Base-by-base conservation (phyloP, 1,140 invertebrate genomes). In the Drosophila sproati region DNA sequence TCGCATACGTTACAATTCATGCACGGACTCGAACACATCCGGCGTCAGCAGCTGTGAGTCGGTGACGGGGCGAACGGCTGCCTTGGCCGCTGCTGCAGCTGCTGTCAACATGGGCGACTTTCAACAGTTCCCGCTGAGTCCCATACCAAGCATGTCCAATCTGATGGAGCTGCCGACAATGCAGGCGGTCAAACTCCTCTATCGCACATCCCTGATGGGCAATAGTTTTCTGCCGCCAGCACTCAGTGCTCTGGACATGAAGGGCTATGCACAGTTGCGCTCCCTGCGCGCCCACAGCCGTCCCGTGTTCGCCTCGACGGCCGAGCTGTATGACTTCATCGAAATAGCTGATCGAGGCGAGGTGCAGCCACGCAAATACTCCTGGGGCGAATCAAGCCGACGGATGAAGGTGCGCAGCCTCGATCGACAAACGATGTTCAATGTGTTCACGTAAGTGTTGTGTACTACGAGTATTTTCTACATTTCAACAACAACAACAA, bases 231-330 rank as follows among this genome's bases (percentile, higher is more conserved):
- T 82, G 8, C 71, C 52, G 6, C 74, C 80, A 6, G 57, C 81
- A 1, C 75, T 90, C 35, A 96, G 95, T 82, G 95, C 96, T 77
- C 94, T 96, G 93, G 96, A 96, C 91, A 94, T 96, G 72, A 93
- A 96, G 43, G 97, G 97, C 34, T 98, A 97, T 90, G 96, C 95
- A n/a, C 96, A 96, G 20, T 92, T 98, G 50, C 94, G 96, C 80
- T 95, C 94, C 43, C 93, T 98, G 31, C 95, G 96, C 70, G 94
- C 95, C n/a, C 93, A 95, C 83, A 93, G 96, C 63, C 93, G 95
- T 74, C 94, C 94, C 0, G 79, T 92, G 2, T 71, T 93, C 37
- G 85, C 88, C 0, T 91, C 91, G 0, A 77, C 81, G 2, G 72
- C 90, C 4, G 92, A 92, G 28, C 57, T 92, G 2, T 91, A 88